Evolutionary conservation across 2,113 vertebrate genomes (phyloP), one percentile per base, ranked within the genome.

Genomic region (Antigone vipio): DNA sequence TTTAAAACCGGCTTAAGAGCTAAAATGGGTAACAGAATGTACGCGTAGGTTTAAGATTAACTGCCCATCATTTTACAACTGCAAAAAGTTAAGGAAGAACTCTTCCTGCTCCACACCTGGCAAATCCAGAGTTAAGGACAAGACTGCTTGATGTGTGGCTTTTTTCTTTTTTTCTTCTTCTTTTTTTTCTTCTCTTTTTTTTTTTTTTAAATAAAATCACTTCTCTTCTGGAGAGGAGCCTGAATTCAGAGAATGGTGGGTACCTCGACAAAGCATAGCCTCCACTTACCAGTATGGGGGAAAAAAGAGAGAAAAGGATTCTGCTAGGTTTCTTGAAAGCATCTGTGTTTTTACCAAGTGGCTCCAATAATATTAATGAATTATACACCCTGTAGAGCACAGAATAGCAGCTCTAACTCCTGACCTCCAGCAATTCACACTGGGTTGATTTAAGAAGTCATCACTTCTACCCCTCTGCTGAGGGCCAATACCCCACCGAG

Each of bases 341-440:
- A 38, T 55, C 40, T 29, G 11, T 59, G 47, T 59, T 92, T 86
- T 67, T 56, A 84, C 40, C 44, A 78, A 88, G 50, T 5, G 13
- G 52, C 27, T 90, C 80, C 87, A 94, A 69, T 42, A 88, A 59
- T 66, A 91, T 55, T 91, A 97, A 92, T 73, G 50, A 96, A 80
- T 89, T 85, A 85, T 42, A 93, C 42, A 93, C 24, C 66, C 73
- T 8, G 5, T 45, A 66, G 42, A 94, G 87, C 42, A 93, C 42
- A 79, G 84, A 82, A 55, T 6, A 91, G 44, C 69, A 83, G 82
- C 74, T 76, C 55, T 90, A 85, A 87, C 72, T 88, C 68, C 49
- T 9, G 35, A 81, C 47, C 74, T 71, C 64, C 73, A 80, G 50
- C 55, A 80, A 71, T 42, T 94, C 89, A 93, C 62, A 60, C 53